Base-by-base conservation (phyloP, 2,797 vertebrate species). In the Danio choprae region DNA sequence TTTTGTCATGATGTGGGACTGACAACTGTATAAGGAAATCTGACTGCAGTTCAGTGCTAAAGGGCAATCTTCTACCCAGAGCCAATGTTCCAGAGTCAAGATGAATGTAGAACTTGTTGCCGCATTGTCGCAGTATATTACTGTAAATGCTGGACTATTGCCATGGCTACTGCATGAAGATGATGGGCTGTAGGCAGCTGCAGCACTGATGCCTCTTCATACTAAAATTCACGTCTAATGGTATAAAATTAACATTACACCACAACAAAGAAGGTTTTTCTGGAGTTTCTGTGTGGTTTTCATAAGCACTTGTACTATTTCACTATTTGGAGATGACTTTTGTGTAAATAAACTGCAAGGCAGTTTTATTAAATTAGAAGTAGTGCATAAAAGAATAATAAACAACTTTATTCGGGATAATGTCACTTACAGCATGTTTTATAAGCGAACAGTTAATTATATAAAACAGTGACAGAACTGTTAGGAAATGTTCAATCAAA, bases 41-140 rank as follows among this genome's bases (percentile, higher is more conserved):
- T 12, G 40, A 67, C 63, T 67, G 22, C 4, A 58, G 12, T 68
- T 59, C 15, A 36, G 74, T 20, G 15, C 8, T 41, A 50, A 67
- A 40, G 11, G 18, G 3, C 71, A 40, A 69, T 38, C 55, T 55
- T 62, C 46, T 50, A 10, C 22, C 48, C 46, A 12, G n/a, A 76
- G 36, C 70, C 51, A 40, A 16, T 41, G 44, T 60, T 60, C 60
- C 18, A 74, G 75, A 64, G 67, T 83, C 56, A 74, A 80, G 22
- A 72, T 43, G n/a, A 62, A 69, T 56, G 56, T 71, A 72, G 43
- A 82, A 83, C 75, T 71, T 71, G 60, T 71, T 81, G 79, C 79
- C 68, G 82, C 84, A 81, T 72, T 84, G 82, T 82, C 62, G 76
- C 84, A 80, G 72, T 82, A 77, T 70, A 82, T 84, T 82, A 82